Base-by-base conservation (phyloP, 2,888 invertebrate species). In the Falcaria lacertinaria region DNA sequence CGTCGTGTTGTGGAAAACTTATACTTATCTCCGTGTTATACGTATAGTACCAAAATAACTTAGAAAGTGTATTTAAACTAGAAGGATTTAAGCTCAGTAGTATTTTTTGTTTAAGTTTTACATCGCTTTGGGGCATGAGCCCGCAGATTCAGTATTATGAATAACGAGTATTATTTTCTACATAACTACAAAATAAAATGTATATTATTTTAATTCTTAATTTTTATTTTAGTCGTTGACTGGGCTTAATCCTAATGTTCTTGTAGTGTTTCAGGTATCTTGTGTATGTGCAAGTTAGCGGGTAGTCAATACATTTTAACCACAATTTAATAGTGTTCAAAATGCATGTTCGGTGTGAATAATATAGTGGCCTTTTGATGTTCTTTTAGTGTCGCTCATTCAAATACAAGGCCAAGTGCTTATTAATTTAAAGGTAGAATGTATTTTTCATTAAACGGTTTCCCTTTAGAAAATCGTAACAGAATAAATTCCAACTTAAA, bases 241-340 rank as follows among this genome's bases (percentile, higher is more conserved):
- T 28, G 28, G 28, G 28, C 28, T 41, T 42, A 44, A 36, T 33
- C 43, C 36, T 45, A 45, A 41, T 42, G 7, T 52, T 42, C 42
- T 50, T 52, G 57, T 70, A 69, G 65, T 54, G 55, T 56, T 60
- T 67, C 39, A 48, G 53, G 42, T 52, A 52, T 59, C 47, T 47
- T 44, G 54, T 53, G 63, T 63, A 60, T 54, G 64, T 74, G 65
- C 57, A 54, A 50, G 58, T 74, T n/a, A 72, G 73, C 33, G 50
- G 36, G 60, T 72, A 73, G 67, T 54, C 41, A 50, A 50, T 38
- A 44, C 49, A 61, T 51, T 51, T 55, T 48, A 48, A 57, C 43
- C 34, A 46, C 38, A 42, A 44, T 44, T 41, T 41, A 57, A 51
- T 50, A 50, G 50, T 48, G 54, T 42, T 49, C 56, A 22, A 28